Conservation (phyloP, 2,888 invertebrate genomes). For the Bombylius major region DNA sequence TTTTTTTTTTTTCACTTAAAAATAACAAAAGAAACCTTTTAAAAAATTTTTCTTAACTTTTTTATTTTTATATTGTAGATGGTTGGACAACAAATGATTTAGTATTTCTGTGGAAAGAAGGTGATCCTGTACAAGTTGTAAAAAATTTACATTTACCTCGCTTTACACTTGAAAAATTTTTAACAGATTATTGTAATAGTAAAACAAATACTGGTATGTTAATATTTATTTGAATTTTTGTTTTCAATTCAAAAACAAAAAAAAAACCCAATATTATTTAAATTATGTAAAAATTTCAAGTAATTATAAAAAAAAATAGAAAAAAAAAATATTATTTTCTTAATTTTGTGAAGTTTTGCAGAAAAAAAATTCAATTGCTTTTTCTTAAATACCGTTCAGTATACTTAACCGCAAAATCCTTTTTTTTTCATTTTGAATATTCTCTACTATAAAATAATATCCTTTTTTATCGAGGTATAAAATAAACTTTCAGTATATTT, state of each 20-base stretch:
- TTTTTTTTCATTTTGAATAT: too few relatives aligned
- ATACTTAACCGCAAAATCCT: too few relatives aligned
- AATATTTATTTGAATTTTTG: conserved; percentile 14
- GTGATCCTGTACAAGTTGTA: conserved; percentile 90
- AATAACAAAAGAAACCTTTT: background rate
- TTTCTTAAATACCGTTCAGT: too few relatives aligned
- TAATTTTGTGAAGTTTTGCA: too few relatives aligned
- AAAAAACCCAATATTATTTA: background rate
- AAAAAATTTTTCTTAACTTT: background rate
- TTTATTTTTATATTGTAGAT: conserved; percentile 46
- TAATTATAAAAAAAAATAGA: too few relatives aligned
- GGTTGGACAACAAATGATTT: conserved; percentile 96
- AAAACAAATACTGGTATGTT: conserved; percentile 84
- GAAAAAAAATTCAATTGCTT: too few relatives aligned
- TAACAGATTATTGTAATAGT: conserved; percentile 92
- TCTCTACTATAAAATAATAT: too few relatives aligned
- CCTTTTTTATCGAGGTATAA: too few relatives aligned
- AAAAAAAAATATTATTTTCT: too few relatives aligned
- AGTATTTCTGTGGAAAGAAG: conserved; percentile 92
- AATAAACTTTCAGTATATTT: too few relatives aligned
- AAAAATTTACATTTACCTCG: conserved; percentile 87
- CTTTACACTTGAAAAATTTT: conserved; percentile 87
- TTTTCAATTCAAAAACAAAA: background rate
- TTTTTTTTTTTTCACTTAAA: background rate
- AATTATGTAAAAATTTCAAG: too few relatives aligned